A percentile compares a stretch with the other conserved stretches of the same genome.
Evolutionary conservation across 2,888 invertebrate genomes (phyloP).

Genomic region (Caenorhabditis zanzibari): DNA sequence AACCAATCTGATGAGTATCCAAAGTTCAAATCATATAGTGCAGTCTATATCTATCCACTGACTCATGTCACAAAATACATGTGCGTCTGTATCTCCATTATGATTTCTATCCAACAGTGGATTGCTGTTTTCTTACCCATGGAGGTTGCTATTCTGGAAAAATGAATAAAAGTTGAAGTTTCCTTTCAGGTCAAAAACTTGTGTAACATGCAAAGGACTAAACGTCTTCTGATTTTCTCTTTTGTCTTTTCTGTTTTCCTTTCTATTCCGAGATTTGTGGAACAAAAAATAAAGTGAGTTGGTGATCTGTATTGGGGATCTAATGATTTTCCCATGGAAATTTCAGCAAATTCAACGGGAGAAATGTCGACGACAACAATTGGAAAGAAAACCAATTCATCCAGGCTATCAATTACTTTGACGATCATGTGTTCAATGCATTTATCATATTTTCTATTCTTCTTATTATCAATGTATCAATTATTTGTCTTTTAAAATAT

Average conservation of each 20-base stretch:
- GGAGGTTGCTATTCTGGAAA: slow-evolving; percentile 24
- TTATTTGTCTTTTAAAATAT: slow-evolving; percentile 31
- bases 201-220: slow-evolving; percentile 42
- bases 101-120: slow-evolving; percentile 53
- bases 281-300: slow-evolving; percentile 17
- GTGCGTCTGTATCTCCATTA: slow-evolving; percentile 51
- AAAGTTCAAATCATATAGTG: slow-evolving; percentile 18
- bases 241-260: slow-evolving; percentile 8
- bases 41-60: slow-evolving; percentile 23
- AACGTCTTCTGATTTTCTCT: background rate
- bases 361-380: background rate
- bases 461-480: slow-evolving; percentile 36
- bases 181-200: slow-evolving; percentile 24
- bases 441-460: slow-evolving; percentile 33
- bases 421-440: slow-evolving; percentile 43
- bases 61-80: slow-evolving; percentile 38
- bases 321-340: background rate
- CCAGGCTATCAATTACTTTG: slow-evolving; percentile 5
- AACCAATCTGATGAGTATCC: background rate
- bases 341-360: background rate
- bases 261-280: slow-evolving; percentile 21
- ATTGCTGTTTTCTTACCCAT: slow-evolving; percentile 36
- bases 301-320: background rate
- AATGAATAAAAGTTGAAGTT: too few species aligned
- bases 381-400: slow-evolving; percentile 4